Conservation (phyloP, 2,888 invertebrate genomes). For the Ectemnius lituratus region DNA sequence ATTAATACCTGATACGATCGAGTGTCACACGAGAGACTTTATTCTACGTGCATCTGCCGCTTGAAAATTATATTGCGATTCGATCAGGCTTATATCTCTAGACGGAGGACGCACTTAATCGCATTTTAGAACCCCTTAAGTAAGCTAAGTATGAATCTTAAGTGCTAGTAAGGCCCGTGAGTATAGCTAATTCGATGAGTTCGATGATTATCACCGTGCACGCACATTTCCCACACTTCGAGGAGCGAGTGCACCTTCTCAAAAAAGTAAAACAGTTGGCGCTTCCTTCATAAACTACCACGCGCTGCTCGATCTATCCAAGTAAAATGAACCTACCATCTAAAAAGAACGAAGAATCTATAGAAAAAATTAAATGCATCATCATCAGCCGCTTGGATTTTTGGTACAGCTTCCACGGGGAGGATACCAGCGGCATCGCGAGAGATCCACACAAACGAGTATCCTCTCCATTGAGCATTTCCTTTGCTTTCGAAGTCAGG, state of each 20-base stretch:
- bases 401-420: background rate
- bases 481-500: background rate
- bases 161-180: conserved; percentile 72
- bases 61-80: too few species aligned
- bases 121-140: conserved; percentile 30
- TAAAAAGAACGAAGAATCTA: conserved; percentile 62
- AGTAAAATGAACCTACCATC: conserved; percentile 37
- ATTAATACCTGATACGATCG: too few species aligned
- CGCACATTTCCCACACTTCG: conserved; percentile 3
- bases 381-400: conserved; percentile 8
- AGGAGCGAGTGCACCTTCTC: conserved; percentile 17
- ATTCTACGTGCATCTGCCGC: too few species aligned
- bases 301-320: conserved; percentile 27
- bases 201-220: conserved; percentile 64
- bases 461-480: background rate
- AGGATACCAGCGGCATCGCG: background rate
- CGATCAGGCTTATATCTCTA: too few species aligned
- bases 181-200: conserved; percentile 65
- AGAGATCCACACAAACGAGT: background rate
- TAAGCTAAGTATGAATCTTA: conserved; percentile 60
- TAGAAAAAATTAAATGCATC: conserved; percentile 47
- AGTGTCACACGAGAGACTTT: too few species aligned
- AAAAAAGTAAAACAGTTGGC: conserved; percentile 50
- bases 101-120: conserved; percentile 1
- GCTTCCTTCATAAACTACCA: conserved; percentile 42